phyloP scores from a whole-genome alignment of 2,113 vertebrate genomes.

The Cyanistes caeruleus region DNA sequence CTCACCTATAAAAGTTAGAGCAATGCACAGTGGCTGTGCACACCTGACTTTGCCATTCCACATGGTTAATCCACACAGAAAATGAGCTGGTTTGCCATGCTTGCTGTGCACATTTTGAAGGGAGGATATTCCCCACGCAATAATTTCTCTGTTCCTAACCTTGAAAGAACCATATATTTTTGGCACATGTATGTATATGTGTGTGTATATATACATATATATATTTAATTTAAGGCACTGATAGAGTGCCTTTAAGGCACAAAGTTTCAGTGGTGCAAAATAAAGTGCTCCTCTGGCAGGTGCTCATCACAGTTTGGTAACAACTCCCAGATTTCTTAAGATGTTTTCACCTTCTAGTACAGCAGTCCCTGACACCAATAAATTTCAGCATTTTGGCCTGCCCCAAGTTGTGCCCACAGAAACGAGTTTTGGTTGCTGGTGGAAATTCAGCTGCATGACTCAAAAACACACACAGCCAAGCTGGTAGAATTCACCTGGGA shows the following conservation, averaged over 20 bases:
- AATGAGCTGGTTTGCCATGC: background rate
- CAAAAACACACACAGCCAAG: background rate
- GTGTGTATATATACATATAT: fast-evolving
- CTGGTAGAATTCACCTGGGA: background rate
- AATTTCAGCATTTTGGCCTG: background rate
- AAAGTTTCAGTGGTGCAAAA: background rate
- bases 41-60: background rate
- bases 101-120: background rate
- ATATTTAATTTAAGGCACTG: background rate
- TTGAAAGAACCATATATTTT: background rate
- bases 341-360: background rate
- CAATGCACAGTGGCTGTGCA: background rate
- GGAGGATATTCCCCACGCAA: background rate
- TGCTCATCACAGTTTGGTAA: background rate
- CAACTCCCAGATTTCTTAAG: background rate
- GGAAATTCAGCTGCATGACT: background rate
- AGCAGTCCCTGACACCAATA: background rate
- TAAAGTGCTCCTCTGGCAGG: background rate
- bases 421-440: background rate
- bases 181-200: no score
- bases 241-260: background rate
- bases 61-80: background rate
- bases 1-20: background rate
- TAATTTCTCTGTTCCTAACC: background rate
- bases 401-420: background rate